Base-by-base conservation (phyloP, 2,888 invertebrate genomes). In the Blera fallax region DNA sequence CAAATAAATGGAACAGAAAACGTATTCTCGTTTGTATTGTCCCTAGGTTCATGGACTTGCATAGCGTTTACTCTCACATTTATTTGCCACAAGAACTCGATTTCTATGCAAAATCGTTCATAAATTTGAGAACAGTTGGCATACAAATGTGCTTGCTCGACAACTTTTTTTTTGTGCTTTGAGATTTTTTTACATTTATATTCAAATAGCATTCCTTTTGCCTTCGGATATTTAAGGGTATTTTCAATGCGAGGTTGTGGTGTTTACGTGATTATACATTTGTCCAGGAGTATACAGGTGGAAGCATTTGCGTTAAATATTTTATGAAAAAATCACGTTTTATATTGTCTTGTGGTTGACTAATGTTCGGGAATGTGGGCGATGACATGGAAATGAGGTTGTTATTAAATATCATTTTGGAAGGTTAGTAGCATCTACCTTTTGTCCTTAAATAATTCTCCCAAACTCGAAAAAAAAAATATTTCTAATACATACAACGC, bases 101-200 rank as follows among this genome's bases (percentile, higher is more conserved):
- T 72, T 58, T 48, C 58, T 72, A 58, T 72, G 70, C 48, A 72
- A 58, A 72, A 34, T n/a, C n/a, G 48, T 5, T 16, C 32, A 58
- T 48, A 72, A 24, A 58, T 48, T 32, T 34, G 0, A 2, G 24
- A 24, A 7, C 24, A n/a, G 3, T 40, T n/a, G 7, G n/a, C n/a
- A 40, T 8, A 24, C 14, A 3, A 24, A 60, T 14, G 11, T 32
- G 21, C 14, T 40, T 14, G 14, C 14, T 0, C 14, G 1, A 14
- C 16, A 6, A 11, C 3, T 37, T 37, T 37, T 0, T 11, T 3
- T 6, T 40, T 40, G 14, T 14, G 1, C n/a, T 43, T 43, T 10
- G 18, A 4, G 21, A 34, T 4, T 11, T 7, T 54, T 32, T 21
- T 58, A 1, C 58, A 58, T 58, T 37, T 3, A 37, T 7, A 58